Conservation (phyloP, 2,797 vertebrate genomes). For the Scarus forsteni region DNA sequence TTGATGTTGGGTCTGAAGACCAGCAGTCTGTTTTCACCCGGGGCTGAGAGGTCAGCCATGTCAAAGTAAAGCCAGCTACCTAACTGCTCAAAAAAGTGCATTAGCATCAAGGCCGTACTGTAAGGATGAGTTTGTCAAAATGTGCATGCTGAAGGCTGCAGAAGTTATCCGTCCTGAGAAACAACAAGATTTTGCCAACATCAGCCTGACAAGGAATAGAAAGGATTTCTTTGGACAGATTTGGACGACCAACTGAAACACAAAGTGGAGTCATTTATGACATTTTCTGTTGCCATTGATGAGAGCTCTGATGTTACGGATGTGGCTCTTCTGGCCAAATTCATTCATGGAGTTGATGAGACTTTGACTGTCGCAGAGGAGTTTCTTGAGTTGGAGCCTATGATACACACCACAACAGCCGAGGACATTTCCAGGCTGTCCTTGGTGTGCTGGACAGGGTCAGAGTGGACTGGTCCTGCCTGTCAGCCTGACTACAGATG, state of each 20-base stretch:
- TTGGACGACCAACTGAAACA: conserved; percentile 42
- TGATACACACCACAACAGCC: conserved; percentile 48
- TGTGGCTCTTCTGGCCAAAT: neutral
- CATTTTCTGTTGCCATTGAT: conserved; percentile 62
- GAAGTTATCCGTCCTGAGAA: conserved; percentile 29
- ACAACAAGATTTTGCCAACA: conserved; percentile 12
- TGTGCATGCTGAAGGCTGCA: conserved; percentile 19
- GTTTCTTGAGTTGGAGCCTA: conserved; percentile 62
- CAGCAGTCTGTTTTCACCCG: neutral
- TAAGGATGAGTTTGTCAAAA: neutral
- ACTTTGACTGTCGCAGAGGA: conserved; percentile 59
- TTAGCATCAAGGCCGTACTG: neutral
- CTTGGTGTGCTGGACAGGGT: conserved; percentile 21
- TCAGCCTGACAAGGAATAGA: conserved; percentile 1
- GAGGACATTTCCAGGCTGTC: conserved; percentile 33
- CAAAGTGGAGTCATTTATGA: conserved; percentile 48
- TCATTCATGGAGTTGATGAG: neutral
- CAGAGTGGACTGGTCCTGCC: conserved; percentile 27
- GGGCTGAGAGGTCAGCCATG: neutral
- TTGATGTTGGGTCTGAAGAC: neutral
- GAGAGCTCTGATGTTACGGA: conserved; percentile 1
- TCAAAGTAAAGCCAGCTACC: neutral
- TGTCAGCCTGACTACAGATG: conserved; percentile 2
- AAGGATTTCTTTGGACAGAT: neutral
- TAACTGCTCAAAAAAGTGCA: neutral